Percentiles rank a stretch among this genome's conserved stretches.
Conservation (phyloP, 2,888 invertebrate species). For the Tanypteryx hageni region DNA sequence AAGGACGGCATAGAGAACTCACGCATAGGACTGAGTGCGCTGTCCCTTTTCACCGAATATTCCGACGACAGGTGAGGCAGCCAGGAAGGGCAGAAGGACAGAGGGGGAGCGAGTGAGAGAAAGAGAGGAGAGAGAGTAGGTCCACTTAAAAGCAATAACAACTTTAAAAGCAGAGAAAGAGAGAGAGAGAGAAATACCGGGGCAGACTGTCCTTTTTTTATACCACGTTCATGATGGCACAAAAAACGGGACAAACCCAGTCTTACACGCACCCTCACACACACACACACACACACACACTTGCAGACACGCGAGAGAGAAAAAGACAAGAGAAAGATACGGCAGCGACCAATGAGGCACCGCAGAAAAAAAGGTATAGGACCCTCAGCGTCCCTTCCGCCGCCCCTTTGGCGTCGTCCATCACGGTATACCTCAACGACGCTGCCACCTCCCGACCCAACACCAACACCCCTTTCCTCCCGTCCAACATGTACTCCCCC, state of each 20-base stretch:
- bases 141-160: conserved; percentile 17
- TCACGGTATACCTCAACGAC: too few relatives aligned
- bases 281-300: not conserved
- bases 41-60: not conserved
- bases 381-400: too few relatives aligned
- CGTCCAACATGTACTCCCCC: not conserved
- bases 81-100: not conserved
- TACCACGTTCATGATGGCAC: not conserved
- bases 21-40: not conserved
- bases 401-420: too few relatives aligned
- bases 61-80: not conserved
- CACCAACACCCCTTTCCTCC: not conserved
- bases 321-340: not conserved
- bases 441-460: not conserved
- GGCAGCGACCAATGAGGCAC: not conserved
- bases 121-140: not conserved
- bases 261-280: too few relatives aligned
- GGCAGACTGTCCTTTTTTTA: not conserved
- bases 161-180: not conserved
- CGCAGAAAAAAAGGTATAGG: not conserved
- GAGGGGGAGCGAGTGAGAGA: too few relatives aligned
- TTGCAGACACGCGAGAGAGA: not conserved
- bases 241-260: not conserved
- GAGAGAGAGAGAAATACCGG: not conserved
- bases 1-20: not conserved